Evolutionary conservation across 2,113 vertebrate species (phyloP).

Genomic region (Chamaea fasciata): DNA sequence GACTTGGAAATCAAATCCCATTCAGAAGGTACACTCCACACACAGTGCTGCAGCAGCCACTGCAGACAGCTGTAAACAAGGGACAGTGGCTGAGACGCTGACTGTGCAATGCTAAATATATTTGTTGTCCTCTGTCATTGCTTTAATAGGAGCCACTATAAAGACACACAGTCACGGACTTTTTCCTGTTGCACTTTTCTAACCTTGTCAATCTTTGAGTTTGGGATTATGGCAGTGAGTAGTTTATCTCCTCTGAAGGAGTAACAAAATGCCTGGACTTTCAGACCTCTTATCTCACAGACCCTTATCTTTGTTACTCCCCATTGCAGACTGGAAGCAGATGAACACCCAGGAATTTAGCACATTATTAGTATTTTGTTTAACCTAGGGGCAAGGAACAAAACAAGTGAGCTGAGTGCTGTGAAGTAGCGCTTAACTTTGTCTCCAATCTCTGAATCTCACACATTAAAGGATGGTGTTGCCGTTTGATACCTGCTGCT

Average conservation of each 20-base stretch:
- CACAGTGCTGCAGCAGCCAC: not conserved
- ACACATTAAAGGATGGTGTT: conserved; percentile 57
- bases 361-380: conserved; percentile 17
- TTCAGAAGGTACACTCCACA: not conserved
- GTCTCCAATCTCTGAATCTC: not conserved
- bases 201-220: conserved; percentile 25
- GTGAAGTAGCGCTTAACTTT: conserved; percentile 36
- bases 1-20: not conserved
- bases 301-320: conserved; percentile 5
- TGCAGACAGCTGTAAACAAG: not conserved
- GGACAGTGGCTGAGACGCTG: not conserved
- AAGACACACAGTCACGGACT: not conserved
- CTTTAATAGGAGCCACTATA: not conserved
- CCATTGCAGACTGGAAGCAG: not conserved
- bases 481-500: conserved; percentile 58
- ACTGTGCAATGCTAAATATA: not conserved
- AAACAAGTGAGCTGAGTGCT: conserved; percentile 4
- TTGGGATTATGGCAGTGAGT: not conserved
- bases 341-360: conserved; percentile 34
- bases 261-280: not conserved
- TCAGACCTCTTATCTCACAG: conserved; percentile 8
- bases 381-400: conserved; percentile 37
- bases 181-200: not conserved
- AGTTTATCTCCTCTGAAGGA: conserved; percentile 23
- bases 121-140: not conserved